Percentiles rank a stretch among this genome's conserved stretches.
Conservation (phyloP, 2,797 vertebrate genomes). For the Hydrophis major region DNA sequence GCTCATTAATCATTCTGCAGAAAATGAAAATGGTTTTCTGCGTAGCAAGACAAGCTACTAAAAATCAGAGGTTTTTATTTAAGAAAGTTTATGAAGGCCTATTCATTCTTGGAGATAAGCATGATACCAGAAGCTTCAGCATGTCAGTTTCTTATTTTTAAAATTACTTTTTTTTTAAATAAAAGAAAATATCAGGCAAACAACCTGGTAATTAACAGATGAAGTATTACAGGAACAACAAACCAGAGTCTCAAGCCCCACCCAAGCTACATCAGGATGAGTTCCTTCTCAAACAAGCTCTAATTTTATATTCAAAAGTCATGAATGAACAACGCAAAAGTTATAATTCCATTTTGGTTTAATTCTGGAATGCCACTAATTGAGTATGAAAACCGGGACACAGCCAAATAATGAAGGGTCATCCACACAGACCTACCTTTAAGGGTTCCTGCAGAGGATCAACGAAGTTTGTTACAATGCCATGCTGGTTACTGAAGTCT, state of each 20-base stretch:
- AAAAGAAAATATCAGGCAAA: neutral
- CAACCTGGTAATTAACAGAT: neutral
- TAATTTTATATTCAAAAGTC: slow-evolving; percentile 4
- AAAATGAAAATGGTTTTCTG: neutral
- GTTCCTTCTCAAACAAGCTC: neutral
- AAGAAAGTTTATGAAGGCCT: neutral
- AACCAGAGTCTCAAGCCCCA: neutral
- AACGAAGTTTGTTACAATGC: slow-evolving; percentile 62
- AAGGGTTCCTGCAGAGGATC: slow-evolving; percentile 71
- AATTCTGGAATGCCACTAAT: neutral
- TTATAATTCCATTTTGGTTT: neutral
- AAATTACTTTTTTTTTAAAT: neutral
- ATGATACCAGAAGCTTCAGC: neutral
- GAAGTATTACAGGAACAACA: neutral
- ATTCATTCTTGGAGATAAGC: neutral
- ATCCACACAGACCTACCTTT: slow-evolving; percentile 73
- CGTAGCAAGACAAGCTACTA: neutral
- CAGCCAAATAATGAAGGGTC: neutral
- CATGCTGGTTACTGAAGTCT: slow-evolving; percentile 64
- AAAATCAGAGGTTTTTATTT: neutral
- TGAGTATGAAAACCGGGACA: neutral
- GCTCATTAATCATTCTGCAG: neutral
- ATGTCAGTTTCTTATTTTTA: neutral
- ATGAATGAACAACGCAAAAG: neutral
- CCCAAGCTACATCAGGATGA: neutral